A percentile compares a stretch with the other conserved stretches of the same genome.
These are phyloP conservation scores for Erebia epiphron DNA, from an alignment of 2,888 invertebrate genomes.

Conservation along the genomic window DNA sequence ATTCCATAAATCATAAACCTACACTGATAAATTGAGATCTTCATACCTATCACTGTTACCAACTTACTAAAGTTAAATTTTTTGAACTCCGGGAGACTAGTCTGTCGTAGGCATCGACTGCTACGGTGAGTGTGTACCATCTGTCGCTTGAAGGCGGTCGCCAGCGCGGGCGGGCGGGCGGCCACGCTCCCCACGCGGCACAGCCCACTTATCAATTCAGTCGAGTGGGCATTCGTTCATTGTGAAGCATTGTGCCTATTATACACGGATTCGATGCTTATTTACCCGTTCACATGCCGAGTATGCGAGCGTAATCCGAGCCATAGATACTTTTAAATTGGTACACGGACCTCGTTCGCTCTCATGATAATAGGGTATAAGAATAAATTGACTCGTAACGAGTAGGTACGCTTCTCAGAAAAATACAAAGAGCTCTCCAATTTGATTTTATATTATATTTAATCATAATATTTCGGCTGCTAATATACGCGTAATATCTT, in stretches of 20 bases:
- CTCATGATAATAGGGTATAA: constrained; percentile 12
- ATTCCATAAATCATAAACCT: too few species aligned
- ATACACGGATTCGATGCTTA: constrained; percentile 71
- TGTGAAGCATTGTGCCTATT: constrained; percentile 76
- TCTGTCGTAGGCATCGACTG: constrained; percentile 11
- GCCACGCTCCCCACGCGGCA: constrained; percentile 58
- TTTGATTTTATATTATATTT: too few species aligned
- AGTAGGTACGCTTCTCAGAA: not conserved
- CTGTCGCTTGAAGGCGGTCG: constrained; percentile 14
- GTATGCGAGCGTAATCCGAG: constrained; percentile 35
- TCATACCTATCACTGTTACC: too few species aligned
- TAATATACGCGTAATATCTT: too few species aligned
- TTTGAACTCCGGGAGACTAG: constrained; percentile 1
- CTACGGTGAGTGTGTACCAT: not conserved
- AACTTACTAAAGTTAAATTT: not conserved
- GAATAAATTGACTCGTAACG: constrained; percentile 1
- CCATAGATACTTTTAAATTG: constrained; percentile 34
- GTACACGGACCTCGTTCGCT: constrained; percentile 22
- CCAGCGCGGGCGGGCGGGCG: constrained; percentile 44
- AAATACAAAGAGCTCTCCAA: not conserved
- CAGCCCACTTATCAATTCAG: constrained; percentile 82
- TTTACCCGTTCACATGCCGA: constrained; percentile 69
- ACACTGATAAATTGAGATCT: not conserved
- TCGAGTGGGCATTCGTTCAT: constrained; percentile 80
- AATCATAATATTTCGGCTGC: not conserved